Conservation (phyloP, 2,797 vertebrate genomes). For the Scyliorhinus canicula region DNA sequence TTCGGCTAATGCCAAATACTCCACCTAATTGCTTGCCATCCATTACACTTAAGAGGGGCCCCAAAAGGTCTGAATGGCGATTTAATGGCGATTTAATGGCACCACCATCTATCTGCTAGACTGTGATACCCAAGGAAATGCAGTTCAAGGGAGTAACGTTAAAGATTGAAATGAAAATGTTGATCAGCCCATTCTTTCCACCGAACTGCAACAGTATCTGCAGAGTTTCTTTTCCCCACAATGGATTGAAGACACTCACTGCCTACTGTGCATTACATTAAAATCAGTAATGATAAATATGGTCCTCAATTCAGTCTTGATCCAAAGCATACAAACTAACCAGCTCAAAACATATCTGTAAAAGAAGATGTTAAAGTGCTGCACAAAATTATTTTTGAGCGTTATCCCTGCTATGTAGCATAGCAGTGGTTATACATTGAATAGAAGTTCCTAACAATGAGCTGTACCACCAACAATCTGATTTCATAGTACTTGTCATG, state of each 20-base stretch:
- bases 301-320: background rate
- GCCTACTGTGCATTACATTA: background rate
- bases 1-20: no score
- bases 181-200: background rate
- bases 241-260: background rate
- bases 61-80: background rate
- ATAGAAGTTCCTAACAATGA: background rate
- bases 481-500: no score
- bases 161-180: background rate
- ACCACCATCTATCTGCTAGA: background rate
- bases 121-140: background rate
- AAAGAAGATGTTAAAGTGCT: background rate
- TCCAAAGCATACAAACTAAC: background rate
- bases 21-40: no score
- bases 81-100: background rate
- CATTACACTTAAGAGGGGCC: background rate
- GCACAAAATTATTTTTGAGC: background rate
- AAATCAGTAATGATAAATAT: background rate
- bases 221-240: background rate
- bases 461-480: no score
- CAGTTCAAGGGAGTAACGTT: background rate
- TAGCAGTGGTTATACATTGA: background rate
- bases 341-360: background rate
- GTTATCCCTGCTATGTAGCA: background rate
- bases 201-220: background rate